These are phyloP conservation scores for Gari tellinella DNA, from an alignment of 2,888 invertebrate species.

Conservation along the genomic window DNA sequence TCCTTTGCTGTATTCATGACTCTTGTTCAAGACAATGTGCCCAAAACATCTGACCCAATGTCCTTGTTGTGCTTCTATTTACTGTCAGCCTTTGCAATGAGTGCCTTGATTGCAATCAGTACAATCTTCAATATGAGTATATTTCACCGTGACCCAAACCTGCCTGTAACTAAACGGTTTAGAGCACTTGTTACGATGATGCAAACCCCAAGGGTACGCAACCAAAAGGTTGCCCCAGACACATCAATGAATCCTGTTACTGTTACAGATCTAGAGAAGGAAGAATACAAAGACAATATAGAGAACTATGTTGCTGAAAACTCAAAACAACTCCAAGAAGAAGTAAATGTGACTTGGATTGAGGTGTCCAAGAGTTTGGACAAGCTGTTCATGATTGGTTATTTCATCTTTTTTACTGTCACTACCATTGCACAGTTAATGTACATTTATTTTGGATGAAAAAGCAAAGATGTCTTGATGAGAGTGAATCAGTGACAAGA, in stretches of 20 bases:
- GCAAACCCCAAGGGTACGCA: too few species aligned
- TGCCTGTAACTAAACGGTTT: background rate
- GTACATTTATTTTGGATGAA: conserved; percentile 1
- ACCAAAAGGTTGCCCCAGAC: too few species aligned
- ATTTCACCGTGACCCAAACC: conserved; percentile 11
- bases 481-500: too few species aligned
- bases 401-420: conserved; percentile 9
- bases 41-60: conserved; percentile 52
- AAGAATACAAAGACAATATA: too few species aligned
- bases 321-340: too few species aligned
- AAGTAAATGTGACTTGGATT: conserved; percentile 4
- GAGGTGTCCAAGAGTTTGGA: conserved; percentile 13
- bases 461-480: too few species aligned
- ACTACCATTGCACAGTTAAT: conserved; percentile 17
- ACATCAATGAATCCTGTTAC: too few species aligned
- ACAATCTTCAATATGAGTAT: conserved; percentile 7
- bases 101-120: conserved; percentile 3
- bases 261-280: too few species aligned
- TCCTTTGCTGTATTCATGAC: conserved; percentile 59
- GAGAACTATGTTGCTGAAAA: too few species aligned
- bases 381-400: conserved; percentile 11
- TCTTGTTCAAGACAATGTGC: conserved; percentile 57
- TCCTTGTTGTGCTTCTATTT: conserved; percentile 22
- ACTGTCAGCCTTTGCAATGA: background rate
- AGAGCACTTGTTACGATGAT: too few species aligned